phyloP scores from a whole-genome alignment of 2,797 vertebrate species.

The Lophius americanus region DNA sequence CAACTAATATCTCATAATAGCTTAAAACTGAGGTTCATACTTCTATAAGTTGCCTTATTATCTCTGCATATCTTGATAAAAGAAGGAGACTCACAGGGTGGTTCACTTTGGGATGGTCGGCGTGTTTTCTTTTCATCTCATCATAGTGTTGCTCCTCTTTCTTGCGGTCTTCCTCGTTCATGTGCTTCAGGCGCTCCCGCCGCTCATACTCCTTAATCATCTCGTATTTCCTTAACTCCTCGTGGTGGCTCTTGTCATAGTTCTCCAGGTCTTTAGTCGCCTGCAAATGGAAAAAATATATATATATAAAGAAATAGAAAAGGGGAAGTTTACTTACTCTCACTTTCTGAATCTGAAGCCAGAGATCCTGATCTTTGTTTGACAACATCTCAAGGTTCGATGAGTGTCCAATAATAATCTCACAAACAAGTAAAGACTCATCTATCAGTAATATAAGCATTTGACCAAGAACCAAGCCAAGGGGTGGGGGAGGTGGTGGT shows the following conservation, averaged over 20 bases:
- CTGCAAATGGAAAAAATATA: conserved; percentile 61
- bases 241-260: conserved; percentile 89
- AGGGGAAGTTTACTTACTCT: neutral
- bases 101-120: conserved; percentile 91
- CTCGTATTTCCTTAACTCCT: conserved; percentile 94
- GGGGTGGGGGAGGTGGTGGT: too few species aligned
- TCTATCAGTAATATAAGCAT: too few species aligned
- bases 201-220: conserved; percentile 95
- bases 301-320: neutral
- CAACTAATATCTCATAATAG: neutral
- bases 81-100: conserved; percentile 86
- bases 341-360: neutral
- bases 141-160: conserved; percentile 88
- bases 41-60: neutral
- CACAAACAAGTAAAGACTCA: conserved; percentile 1
- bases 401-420: neutral
- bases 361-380: neutral
- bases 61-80: neutral
- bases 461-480: too few species aligned
- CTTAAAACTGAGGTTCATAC: neutral
- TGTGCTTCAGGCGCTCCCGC: conserved; percentile 86
- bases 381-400: too few species aligned
- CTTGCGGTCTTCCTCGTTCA: conserved; percentile 87
- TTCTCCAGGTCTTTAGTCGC: conserved; percentile 91
- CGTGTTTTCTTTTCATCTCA: conserved; percentile 92